Evolutionary conservation across 2,113 vertebrate genomes (phyloP), one percentile per base, ranked within the genome.

Genomic region (Eira barbara): DNA sequence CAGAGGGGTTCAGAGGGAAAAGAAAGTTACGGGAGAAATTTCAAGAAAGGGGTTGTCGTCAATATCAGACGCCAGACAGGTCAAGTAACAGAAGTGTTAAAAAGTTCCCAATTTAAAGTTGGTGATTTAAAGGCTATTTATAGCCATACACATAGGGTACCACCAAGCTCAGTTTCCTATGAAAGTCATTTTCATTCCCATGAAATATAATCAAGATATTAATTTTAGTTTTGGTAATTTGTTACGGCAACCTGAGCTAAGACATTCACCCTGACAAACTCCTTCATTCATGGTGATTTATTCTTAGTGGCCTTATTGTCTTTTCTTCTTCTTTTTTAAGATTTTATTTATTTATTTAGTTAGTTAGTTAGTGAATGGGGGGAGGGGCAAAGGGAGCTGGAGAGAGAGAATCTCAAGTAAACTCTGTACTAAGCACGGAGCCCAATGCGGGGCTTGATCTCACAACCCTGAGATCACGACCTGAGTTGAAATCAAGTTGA

Each of bases 201-300:
- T 65, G 29, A 76, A 95, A 49, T n/a, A 49, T 55, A 91, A 93
- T 81, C 45, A 74, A 59, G 59, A 34, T 79, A 47, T 36, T 85
- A 93, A 55, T 83, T 96, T 95, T 95, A 92, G 90, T 52, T 69
- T 2, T 39, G 67, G 27, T 59, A 78, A 86, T 89, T 82, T 69
- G 20, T 97, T 73, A 52, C 7, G 59, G 36, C 21, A 87, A 52
- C 29, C 59, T 82, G 73, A 52, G 34, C 17, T 76, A 81, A 96
- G 61, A 79, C 14, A 76, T 36, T 36, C 36, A 79, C 47, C 29
- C 23, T 63, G 29, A 55, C 84, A 91, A 34, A 49, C 10, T 80
- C 18, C 42, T 55, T 92, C n/a, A 69, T 81, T 91, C 39, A 65
- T 36, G n/a, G 25, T 90, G 52, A 47, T 47, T 91, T 95, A 82